Evolutionary conservation across 2,888 invertebrate genomes (phyloP).

Genomic region (Sminthurides aquaticus): DNA sequence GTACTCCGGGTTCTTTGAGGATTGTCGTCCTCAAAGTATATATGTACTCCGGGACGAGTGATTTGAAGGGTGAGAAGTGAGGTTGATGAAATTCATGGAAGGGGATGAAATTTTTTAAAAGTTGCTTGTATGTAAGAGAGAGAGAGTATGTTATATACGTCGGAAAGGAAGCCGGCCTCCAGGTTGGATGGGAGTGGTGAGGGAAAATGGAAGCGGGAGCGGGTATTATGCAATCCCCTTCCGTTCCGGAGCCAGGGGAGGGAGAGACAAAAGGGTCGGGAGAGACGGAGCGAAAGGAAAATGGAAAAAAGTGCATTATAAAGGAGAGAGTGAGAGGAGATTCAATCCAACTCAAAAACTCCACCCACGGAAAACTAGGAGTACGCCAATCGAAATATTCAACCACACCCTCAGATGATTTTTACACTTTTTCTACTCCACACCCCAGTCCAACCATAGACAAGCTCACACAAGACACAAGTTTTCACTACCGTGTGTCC

Average conservation of each 20-base stretch:
- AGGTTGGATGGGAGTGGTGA: background rate
- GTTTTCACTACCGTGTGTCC: too few species aligned
- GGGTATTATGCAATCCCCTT: background rate
- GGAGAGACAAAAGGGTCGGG: background rate
- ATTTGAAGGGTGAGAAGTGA: background rate
- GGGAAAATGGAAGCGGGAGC: background rate
- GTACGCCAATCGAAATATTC: conserved; percentile 24
- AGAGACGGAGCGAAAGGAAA: conserved; percentile 10
- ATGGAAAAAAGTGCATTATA: conserved; percentile 14
- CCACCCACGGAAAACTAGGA: conserved; percentile 26
- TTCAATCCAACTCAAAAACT: conserved; percentile 19
- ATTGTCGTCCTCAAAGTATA: too few species aligned
- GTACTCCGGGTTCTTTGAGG: too few species aligned
- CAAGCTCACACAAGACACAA: too few species aligned
- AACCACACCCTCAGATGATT: conserved; percentile 27
- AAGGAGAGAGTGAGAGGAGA: conserved; percentile 3
- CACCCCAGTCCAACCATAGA: background rate
- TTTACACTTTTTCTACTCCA: conserved; percentile 12
- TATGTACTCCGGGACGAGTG: too few species aligned
- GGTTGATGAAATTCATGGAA: background rate
- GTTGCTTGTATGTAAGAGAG: background rate
- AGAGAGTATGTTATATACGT: background rate
- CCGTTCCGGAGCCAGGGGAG: background rate
- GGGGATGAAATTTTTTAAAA: background rate
- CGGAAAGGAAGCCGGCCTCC: background rate